phyloP scores from a whole-genome alignment of 2,888 invertebrate species.

The Mesorhabditis belari region DNA sequence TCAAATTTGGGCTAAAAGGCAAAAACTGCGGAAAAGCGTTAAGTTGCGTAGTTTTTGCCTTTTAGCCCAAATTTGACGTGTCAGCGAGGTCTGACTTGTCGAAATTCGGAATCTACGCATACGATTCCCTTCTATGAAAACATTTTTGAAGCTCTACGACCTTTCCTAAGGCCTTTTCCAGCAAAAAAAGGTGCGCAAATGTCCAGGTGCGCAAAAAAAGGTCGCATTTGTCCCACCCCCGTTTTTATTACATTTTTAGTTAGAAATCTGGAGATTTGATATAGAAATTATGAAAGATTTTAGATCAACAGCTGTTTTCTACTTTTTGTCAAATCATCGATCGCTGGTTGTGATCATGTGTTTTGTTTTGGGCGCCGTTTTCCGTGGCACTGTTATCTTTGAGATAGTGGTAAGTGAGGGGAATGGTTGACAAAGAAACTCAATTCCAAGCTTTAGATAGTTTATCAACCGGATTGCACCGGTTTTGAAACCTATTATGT shows the following conservation, averaged over 20 bases:
- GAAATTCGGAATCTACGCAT: no score
- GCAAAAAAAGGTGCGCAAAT: no score
- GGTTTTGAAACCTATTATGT: constrained; percentile 40
- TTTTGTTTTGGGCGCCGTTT: constrained; percentile 30
- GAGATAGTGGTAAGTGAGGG: constrained; percentile 30
- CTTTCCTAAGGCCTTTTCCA: no score
- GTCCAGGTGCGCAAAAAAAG: no score
- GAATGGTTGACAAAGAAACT: neutral
- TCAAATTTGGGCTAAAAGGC: no score
- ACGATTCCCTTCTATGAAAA: no score
- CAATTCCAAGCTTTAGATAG: constrained; percentile 16
- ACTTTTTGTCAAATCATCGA: constrained; percentile 33
- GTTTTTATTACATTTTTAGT: neutral
- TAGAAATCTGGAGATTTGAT: constrained; percentile 12
- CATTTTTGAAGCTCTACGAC: no score
- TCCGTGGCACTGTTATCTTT: constrained; percentile 44
- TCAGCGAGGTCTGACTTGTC: no score
- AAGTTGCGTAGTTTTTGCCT: no score
- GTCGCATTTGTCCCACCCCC: no score
- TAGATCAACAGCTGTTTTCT: constrained; percentile 26
- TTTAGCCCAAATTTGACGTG: no score
- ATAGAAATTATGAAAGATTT: constrained; percentile 3
- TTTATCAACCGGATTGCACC: constrained; percentile 22
- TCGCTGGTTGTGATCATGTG: constrained; percentile 32
- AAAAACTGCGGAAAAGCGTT: no score